phyloP scores from a whole-genome alignment of 2,113 vertebrate genomes.

The Cervus canadensis region DNA sequence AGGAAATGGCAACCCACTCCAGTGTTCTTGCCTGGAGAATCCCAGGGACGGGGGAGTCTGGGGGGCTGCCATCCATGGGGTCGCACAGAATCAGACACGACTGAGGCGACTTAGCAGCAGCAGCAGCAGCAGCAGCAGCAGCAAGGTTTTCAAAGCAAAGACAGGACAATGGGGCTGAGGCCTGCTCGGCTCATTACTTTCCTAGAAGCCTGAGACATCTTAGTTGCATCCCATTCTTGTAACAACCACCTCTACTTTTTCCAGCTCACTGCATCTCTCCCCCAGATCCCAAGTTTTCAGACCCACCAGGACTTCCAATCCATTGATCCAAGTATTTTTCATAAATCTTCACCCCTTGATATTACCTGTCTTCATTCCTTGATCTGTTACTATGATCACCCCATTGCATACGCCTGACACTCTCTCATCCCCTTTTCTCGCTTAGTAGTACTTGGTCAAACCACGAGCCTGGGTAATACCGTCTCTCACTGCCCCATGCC shows the following conservation, averaged over 20 bases:
- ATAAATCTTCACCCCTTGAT: neutral
- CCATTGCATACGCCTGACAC: neutral
- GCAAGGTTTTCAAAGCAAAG: neutral
- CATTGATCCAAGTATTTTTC: neutral
- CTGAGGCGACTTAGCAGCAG: too few relatives aligned
- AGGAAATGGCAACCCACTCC: too few relatives aligned
- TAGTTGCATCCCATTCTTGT: neutral
- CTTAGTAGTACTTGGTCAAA: neutral
- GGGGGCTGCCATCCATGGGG: too few relatives aligned
- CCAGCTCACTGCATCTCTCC: neutral
- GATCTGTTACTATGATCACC: neutral
- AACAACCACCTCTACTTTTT: neutral
- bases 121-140: too few relatives aligned
- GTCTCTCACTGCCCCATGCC: neutral
- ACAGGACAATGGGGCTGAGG: neutral
- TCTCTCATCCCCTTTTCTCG: neutral
- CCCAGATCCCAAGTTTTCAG: neutral
- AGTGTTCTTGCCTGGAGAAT: too few relatives aligned
- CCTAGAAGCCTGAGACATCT: neutral
- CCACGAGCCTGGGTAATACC: neutral
- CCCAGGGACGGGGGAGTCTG: too few relatives aligned
- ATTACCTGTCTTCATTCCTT: neutral
- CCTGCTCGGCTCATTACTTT: neutral
- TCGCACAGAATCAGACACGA: too few relatives aligned
- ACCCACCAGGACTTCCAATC: neutral